Evolutionary conservation across 2,113 vertebrate genomes (phyloP).

Genomic region (Antidorcas marsupialis): DNA sequence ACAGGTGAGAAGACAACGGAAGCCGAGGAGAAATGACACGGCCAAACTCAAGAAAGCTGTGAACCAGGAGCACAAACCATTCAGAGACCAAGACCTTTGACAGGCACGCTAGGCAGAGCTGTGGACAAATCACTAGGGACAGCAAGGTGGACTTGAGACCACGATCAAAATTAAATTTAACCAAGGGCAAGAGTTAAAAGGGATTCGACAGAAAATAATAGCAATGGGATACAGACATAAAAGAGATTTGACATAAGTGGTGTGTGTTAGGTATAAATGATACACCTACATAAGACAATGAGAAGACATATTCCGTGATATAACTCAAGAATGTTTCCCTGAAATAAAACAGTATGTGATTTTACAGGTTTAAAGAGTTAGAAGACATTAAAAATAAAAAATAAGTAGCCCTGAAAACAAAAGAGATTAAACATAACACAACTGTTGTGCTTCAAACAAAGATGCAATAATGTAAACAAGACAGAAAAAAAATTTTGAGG

Average conservation of each 20-base stretch:
- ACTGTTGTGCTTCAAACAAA: neutral
- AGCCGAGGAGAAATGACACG: neutral
- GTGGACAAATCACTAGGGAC: neutral
- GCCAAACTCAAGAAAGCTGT: neutral
- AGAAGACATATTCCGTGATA: neutral
- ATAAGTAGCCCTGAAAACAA: neutral
- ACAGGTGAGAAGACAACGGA: neutral
- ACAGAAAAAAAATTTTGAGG: neutral
- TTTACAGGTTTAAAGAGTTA: neutral
- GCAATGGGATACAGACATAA: neutral
- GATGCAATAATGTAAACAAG: neutral
- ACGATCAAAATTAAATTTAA: neutral
- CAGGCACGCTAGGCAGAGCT: neutral
- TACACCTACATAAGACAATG: neutral
- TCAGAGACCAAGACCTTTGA: neutral
- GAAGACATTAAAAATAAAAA: neutral
- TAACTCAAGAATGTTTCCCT: neutral
- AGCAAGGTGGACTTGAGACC: neutral
- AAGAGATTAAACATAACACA: neutral
- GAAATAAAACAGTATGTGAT: neutral
- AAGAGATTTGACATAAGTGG: neutral
- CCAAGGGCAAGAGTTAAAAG: neutral
- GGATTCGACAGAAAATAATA: neutral
- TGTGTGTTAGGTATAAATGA: neutral
- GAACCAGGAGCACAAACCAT: neutral